Evolutionary conservation across 2,113 vertebrate species (phyloP), one percentile per base, ranked within the genome.

Genomic region (Helogale parvula): DNA sequence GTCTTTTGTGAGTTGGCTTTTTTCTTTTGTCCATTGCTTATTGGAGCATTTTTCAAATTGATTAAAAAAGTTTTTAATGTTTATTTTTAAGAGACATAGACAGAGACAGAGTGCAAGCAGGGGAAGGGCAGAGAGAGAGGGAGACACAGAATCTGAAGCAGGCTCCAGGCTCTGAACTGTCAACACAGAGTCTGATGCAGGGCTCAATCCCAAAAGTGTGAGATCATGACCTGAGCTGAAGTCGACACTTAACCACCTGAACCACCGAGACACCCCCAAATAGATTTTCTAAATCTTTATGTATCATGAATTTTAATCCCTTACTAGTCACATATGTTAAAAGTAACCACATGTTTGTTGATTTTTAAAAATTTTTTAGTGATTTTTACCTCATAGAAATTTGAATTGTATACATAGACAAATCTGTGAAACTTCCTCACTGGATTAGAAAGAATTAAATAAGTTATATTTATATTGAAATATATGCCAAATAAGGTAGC

Each of bases 311-410:
- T 68, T 83, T 96, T 52, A 85, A 54, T 81, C 19, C 12, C 4
- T 94, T 95, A 84, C 72, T 7, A 81, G 76, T 88, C 57, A 47
- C 10, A 16, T 96, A 50, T 81, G 17, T 86, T 94, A 74, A 91
- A 90, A 50, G 7, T 84, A 80, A 11, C 7, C 16, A 45, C 0
- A 19, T 85, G 19, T 79, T 96, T 96, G 29, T 57, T 96, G 60
- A 1, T 5, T 92, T 72, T 93, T 80, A 65, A 63, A 68, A 54
- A 17, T 38, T 60, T 72, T 17, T 60, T 76, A 60, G n/a, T 41
- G 45, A 57, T 77, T 93, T 97, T 69, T 45, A 68, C 71, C 31
- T 74, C 50, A 45, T n/a, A 80, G 69, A 80, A 81, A 84, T 92
- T 90, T 90, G 45, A 94, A 76, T 50, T 72, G 65, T 41, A 76